Conservation (phyloP, 2,797 vertebrate genomes). For the Syngnathus rostellatus region DNA sequence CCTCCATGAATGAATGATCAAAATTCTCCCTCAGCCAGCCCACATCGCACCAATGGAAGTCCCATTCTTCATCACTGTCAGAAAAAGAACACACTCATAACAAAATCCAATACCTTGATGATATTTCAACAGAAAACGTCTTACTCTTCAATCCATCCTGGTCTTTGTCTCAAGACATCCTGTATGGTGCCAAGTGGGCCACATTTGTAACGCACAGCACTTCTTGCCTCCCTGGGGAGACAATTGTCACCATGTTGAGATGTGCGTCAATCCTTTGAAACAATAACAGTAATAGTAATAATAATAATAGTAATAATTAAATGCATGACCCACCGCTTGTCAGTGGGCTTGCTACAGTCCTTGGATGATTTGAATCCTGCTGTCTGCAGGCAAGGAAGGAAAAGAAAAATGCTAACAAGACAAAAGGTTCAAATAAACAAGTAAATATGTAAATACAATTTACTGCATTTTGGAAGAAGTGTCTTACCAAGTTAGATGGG, state of each 20-base stretch:
- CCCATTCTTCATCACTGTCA: constrained; percentile 81
- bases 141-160: constrained; percentile 88
- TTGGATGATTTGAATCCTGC: not conserved
- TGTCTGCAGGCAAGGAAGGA: not conserved
- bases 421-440: too few species aligned
- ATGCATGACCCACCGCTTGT: not conserved
- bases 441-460: too few species aligned
- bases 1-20: constrained; percentile 69
- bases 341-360: not conserved
- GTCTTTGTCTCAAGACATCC: constrained; percentile 76
- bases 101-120: not conserved
- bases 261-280: not conserved
- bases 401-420: too few species aligned
- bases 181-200: constrained; percentile 72
- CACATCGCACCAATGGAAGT: constrained; percentile 88
- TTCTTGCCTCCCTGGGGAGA: constrained; percentile 48
- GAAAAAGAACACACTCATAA: not conserved
- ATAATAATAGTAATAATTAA: not conserved
- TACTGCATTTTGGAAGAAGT: too few species aligned
- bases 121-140: constrained; percentile 42
- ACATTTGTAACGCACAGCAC: constrained; percentile 76
- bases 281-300: too few species aligned
- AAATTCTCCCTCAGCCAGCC: constrained; percentile 85
- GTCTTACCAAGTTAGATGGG: too few species aligned
- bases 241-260: not conserved